Percentiles rank a stretch among this genome's conserved stretches.
phyloP scores from a whole-genome alignment of 2,113 vertebrate species.

The Xenopus borealis region DNA sequence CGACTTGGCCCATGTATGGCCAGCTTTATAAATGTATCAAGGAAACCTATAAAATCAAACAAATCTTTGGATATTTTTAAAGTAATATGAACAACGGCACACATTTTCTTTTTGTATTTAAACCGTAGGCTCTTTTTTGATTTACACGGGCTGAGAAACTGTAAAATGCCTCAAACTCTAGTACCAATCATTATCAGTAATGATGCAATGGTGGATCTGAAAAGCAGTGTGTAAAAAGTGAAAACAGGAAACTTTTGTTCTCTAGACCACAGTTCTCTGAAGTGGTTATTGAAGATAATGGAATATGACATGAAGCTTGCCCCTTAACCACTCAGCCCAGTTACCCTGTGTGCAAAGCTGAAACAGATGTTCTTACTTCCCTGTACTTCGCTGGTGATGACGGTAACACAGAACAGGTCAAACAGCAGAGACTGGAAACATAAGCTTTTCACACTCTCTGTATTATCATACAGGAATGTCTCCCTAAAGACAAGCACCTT shows the following conservation, averaged over 20 bases:
- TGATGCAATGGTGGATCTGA: conserved; percentile 29
- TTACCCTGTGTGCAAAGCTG: conserved; percentile 69
- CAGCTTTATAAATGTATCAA: no score
- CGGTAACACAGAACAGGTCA: conserved; percentile 58
- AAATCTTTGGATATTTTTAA: no score
- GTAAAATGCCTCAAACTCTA: no score
- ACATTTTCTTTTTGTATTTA: no score
- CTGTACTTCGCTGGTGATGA: conserved; percentile 60
- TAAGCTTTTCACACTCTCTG: conserved; percentile 50
- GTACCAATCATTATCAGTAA: conserved; percentile 12
- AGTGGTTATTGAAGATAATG: conserved; percentile 77
- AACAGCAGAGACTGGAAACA: conserved; percentile 48
- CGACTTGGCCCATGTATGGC: no score
- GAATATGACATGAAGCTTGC: conserved; percentile 78
- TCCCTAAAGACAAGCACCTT: not conserved
- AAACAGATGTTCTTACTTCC: conserved; percentile 68
- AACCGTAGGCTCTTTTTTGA: no score
- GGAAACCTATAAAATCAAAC: no score
- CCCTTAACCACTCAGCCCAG: conserved; percentile 74
- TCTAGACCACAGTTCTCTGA: conserved; percentile 61
- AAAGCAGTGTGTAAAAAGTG: conserved; percentile 56
- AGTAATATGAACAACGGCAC: no score
- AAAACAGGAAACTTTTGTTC: conserved; percentile 61
- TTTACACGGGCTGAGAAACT: no score
- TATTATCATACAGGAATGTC: conserved; percentile 35